These are phyloP conservation scores for Diarsia rubi DNA, from an alignment of 2,888 invertebrate genomes.

Conservation along the genomic window DNA sequence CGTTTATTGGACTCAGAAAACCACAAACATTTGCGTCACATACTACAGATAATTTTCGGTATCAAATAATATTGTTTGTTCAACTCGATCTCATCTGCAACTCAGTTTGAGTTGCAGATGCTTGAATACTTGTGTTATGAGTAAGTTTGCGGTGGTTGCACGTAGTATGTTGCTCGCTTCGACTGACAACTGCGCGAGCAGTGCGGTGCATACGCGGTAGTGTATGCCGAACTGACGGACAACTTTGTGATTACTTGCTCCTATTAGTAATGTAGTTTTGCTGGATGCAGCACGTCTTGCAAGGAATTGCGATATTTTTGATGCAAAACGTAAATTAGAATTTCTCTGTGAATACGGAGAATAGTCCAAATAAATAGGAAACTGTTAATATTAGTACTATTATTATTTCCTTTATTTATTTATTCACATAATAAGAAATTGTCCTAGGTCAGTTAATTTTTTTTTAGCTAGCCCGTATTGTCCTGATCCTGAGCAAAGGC, in stretches of 20 bases:
- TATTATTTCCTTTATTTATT: no score
- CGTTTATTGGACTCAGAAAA: neutral
- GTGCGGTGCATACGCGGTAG: conserved; percentile 20
- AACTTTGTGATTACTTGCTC: conserved; percentile 59
- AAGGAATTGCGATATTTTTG: neutral
- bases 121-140: conserved; percentile 53
- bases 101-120: conserved; percentile 15
- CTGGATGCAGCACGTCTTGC: conserved; percentile 4
- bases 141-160: conserved; percentile 39
- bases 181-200: neutral
- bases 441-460: neutral
- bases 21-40: neutral
- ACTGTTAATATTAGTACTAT: neutral
- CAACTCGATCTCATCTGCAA: neutral
- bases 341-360: neutral
- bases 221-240: conserved; percentile 28
- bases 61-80: conserved; percentile 16
- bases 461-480: no score
- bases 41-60: neutral
- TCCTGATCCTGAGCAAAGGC: no score
- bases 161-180: conserved; percentile 39
- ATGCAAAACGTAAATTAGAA: neutral
- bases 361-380: neutral
- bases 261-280: conserved; percentile 50
- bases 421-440: neutral